Conservation (phyloP, 2,888 invertebrate species). For the Itoplectis maculator region DNA sequence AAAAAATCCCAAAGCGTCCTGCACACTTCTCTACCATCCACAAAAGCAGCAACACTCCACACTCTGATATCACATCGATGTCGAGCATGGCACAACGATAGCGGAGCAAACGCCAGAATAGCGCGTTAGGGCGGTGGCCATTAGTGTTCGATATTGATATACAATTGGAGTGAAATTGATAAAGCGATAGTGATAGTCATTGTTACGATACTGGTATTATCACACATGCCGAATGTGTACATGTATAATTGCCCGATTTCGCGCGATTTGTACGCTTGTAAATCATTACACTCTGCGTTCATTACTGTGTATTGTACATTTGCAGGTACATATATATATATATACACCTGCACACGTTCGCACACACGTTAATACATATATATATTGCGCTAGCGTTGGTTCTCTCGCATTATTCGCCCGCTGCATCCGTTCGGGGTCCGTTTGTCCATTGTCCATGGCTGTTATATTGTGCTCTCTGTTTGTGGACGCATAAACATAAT, state of each 20-base stretch:
- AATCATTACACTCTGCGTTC: constrained; percentile 62
- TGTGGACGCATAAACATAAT: constrained; percentile 46
- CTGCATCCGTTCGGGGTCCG: constrained; percentile 52
- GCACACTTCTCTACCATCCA: too few species aligned
- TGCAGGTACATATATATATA: constrained; percentile 5
- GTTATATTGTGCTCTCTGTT: constrained; percentile 63
- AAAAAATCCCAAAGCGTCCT: too few species aligned
- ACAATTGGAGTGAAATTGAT: constrained; percentile 61
- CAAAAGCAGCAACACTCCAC: neutral
- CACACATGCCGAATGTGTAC: constrained; percentile 55
- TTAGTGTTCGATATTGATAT: constrained; percentile 49
- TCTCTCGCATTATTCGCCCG: constrained; percentile 36
- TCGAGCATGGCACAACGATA: constrained; percentile 10
- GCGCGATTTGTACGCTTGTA: constrained; percentile 63
- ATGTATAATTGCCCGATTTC: constrained; percentile 62
- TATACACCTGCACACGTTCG: neutral
- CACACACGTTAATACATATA: constrained; percentile 46
- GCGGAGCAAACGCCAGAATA: constrained; percentile 13
- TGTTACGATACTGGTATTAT: constrained; percentile 56
- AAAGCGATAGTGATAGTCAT: constrained; percentile 61
- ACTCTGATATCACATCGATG: neutral
- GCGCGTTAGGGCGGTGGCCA: neutral
- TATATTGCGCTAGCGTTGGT: neutral
- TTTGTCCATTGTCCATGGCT: constrained; percentile 61
- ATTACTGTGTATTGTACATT: constrained; percentile 54